phyloP scores from a whole-genome alignment of 1,140 invertebrate genomes.

The Trachymyrmex septentrionalis region DNA sequence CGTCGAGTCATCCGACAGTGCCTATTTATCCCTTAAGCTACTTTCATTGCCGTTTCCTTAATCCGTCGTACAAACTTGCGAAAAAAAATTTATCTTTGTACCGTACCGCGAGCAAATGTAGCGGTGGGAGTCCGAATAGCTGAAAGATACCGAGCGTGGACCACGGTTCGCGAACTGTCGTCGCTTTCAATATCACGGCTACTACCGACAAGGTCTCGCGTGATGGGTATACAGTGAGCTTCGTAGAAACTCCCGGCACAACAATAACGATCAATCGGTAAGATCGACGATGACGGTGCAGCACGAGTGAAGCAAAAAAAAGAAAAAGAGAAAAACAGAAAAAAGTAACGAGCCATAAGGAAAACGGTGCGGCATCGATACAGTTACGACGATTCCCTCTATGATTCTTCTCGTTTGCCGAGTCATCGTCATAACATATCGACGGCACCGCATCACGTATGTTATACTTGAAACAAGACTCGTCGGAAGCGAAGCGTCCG shows the following conservation, averaged over 20 bases:
- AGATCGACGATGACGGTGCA: constrained; percentile 67
- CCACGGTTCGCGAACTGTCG: constrained; percentile 24
- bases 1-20: constrained; percentile 53
- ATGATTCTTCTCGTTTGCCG: constrained; percentile 10
- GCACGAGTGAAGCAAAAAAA: constrained; percentile 4
- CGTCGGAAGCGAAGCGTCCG: constrained; percentile 32
- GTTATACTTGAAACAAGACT: constrained; percentile 52
- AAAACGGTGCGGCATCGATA: constrained; percentile 63
- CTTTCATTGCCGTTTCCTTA: constrained; percentile 61
- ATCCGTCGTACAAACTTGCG: constrained; percentile 62
- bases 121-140: constrained; percentile 18
- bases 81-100: constrained; percentile 69
- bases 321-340: too few relatives aligned
- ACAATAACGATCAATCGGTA: constrained; percentile 60
- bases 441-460: constrained; percentile 44
- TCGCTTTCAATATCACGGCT: constrained; percentile 59
- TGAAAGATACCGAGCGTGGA: constrained; percentile 53
- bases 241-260: constrained; percentile 28
- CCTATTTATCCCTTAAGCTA: constrained; percentile 50
- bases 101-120: constrained; percentile 10
- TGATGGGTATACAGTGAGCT: constrained; percentile 34
- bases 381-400: constrained; percentile 55
- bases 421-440: constrained; percentile 69
- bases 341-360: constrained; percentile 44
- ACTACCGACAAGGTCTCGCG: constrained; percentile 14